These are phyloP conservation scores for Paramisgurnus dabryanus DNA, from an alignment of 2,113 vertebrate genomes.

Conservation along the genomic window DNA sequence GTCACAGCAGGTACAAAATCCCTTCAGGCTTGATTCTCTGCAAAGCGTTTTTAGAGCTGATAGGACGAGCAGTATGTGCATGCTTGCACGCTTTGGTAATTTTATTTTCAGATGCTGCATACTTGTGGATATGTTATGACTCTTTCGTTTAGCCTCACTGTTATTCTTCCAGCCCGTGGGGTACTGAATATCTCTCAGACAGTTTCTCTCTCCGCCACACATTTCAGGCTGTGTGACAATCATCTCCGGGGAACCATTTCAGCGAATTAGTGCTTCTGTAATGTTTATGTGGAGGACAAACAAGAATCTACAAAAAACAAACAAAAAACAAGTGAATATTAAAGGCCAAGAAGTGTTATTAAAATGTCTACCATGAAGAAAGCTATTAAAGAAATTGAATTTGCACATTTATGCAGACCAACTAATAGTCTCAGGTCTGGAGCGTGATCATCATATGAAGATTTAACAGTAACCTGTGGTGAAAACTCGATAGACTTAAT, in stretches of 20 bases:
- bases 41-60: constrained; percentile 23
- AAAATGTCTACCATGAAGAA: constrained; percentile 1
- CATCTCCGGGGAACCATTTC: constrained; percentile 4
- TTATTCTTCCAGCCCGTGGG: constrained; percentile 37
- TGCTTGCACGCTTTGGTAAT: constrained; percentile 34
- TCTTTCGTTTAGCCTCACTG: constrained; percentile 29
- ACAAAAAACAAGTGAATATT: background rate
- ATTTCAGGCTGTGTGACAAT: constrained; percentile 15
- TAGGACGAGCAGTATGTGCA: constrained; percentile 29
- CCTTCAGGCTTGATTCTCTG: constrained; percentile 39
- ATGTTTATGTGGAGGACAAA: background rate
- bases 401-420: background rate
- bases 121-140: constrained; percentile 29
- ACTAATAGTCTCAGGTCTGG: background rate
- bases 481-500: too few species aligned
- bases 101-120: constrained; percentile 29
- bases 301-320: background rate
- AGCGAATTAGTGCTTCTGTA: background rate
- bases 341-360: constrained; percentile 8
- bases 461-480: background rate
- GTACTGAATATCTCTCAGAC: constrained; percentile 3
- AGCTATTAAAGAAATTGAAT: constrained; percentile 1
- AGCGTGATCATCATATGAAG: background rate
- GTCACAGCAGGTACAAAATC: constrained; percentile 39
- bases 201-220: constrained; percentile 38